Evolutionary conservation across 2,888 invertebrate species (phyloP).

Genomic region (Sinopyrophorus schimmeli): DNA sequence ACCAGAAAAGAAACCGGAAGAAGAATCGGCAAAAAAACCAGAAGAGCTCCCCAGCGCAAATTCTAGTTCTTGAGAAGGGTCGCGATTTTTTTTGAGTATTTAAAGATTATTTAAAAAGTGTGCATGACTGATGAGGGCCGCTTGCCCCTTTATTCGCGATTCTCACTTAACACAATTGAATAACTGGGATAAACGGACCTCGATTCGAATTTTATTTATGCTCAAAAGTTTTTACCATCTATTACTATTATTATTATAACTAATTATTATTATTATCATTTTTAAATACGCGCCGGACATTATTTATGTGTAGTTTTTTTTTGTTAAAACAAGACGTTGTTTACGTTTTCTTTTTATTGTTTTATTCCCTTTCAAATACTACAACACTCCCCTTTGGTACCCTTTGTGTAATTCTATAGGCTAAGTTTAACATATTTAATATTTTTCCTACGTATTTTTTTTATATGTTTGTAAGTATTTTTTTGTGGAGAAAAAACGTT

Average conservation of each 20-base stretch:
- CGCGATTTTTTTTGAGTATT: slow-evolving; percentile 17
- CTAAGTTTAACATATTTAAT: slow-evolving; percentile 11
- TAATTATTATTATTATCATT: no score
- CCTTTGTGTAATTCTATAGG: slow-evolving; percentile 8
- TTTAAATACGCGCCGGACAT: slow-evolving; percentile 12
- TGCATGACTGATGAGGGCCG: slow-evolving; percentile 46
- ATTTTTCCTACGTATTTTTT: no score
- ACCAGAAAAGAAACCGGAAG: slow-evolving; percentile 35
- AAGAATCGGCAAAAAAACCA: slow-evolving; percentile 37
- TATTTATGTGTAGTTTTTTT: slow-evolving; percentile 10
- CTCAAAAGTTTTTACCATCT: slow-evolving; percentile 27
- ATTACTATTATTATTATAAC: no score
- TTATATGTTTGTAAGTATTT: no score
- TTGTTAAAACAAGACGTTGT: slow-evolving; percentile 19
- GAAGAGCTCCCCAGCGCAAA: slow-evolving; percentile 35
- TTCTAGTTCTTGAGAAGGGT: slow-evolving; percentile 49
- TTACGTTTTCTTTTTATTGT: slow-evolving; percentile 18
- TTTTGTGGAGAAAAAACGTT: no score
- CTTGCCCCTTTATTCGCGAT: slow-evolving; percentile 51
- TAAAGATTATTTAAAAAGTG: slow-evolving; percentile 20
- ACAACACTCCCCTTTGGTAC: no score
- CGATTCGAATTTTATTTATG: slow-evolving; percentile 34
- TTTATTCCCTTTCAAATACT: slow-evolving; percentile 13
- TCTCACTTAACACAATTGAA: slow-evolving; percentile 47
- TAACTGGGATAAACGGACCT: slow-evolving; percentile 50